These are phyloP conservation scores for Whitmania pigra DNA, from an alignment of 1,140 invertebrate genomes.

Conservation along the genomic window DNA sequence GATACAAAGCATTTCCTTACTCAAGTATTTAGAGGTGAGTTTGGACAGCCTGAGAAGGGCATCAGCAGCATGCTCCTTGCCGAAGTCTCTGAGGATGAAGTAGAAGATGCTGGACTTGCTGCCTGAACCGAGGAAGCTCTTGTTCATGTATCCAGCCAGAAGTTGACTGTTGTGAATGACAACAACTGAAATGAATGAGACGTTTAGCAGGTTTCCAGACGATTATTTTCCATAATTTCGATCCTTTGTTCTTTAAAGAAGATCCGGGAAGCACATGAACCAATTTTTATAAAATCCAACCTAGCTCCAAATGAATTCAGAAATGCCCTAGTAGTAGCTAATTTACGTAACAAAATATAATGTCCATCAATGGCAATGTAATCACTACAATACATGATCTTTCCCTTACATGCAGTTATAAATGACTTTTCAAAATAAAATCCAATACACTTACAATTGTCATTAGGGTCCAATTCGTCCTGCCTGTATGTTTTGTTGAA, in stretches of 20 bases:
- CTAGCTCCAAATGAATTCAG: no score
- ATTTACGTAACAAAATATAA: no score
- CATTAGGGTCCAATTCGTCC: conserved; percentile 18
- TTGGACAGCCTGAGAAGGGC: conserved; percentile 82
- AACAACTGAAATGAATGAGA: conserved; percentile 52
- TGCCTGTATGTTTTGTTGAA: conserved; percentile 13
- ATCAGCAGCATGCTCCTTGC: conserved; percentile 69
- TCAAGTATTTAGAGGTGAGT: conserved; percentile 76
- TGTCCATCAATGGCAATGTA: no score
- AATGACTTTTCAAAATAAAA: no score
- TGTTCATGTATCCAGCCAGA: conserved; percentile 74
- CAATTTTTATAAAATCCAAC: no score
- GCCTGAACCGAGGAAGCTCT: conserved; percentile 81
- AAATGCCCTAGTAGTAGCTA: no score
- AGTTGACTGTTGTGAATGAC: conserved; percentile 86
- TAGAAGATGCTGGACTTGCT: conserved; percentile 95
- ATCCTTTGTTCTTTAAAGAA: no score
- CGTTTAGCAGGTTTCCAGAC: no score
- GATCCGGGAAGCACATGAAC: no score
- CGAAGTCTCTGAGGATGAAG: conserved; percentile 79
- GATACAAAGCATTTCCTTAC: conserved; percentile 29
- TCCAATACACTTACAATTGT: background rate
- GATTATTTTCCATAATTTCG: no score
- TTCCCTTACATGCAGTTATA: no score
- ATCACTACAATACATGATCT: no score